These are phyloP conservation scores for Alosa alosa DNA, from an alignment of 2,113 vertebrate genomes.

Conservation along the genomic window DNA sequence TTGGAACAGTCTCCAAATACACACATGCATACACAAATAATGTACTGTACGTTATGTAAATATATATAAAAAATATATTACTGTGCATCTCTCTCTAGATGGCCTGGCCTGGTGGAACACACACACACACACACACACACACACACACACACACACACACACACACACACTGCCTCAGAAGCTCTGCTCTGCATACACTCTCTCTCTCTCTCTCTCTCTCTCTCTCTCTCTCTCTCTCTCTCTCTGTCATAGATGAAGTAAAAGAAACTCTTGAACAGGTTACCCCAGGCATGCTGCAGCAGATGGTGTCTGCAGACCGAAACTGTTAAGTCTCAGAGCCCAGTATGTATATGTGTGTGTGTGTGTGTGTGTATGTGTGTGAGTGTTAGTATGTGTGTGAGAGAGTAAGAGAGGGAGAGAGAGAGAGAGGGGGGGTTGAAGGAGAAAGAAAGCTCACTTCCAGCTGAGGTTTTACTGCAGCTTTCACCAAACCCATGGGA, in stretches of 20 bases:
- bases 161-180: too few relatives aligned
- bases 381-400: not conserved
- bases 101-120: too few relatives aligned
- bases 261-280: not conserved
- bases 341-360: not conserved
- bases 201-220: too few relatives aligned
- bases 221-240: not conserved
- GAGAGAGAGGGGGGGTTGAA: not conserved
- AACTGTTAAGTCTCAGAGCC: not conserved
- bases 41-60: not conserved
- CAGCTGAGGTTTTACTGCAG: slow-evolving; percentile 15
- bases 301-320: not conserved
- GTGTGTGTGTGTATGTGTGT: not conserved
- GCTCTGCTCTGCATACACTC: too few relatives aligned
- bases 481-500: slow-evolving; percentile 46
- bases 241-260: not conserved
- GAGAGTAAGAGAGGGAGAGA: not conserved
- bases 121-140: too few relatives aligned
- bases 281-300: not conserved
- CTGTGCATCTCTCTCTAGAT: too few relatives aligned
- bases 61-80: too few relatives aligned
- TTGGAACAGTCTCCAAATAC: too few relatives aligned
- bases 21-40: not conserved
- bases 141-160: too few relatives aligned
- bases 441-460: slow-evolving; percentile 2